Conservation (phyloP, 2,113 vertebrate genomes). For the Eubucco bourcierii region DNA sequence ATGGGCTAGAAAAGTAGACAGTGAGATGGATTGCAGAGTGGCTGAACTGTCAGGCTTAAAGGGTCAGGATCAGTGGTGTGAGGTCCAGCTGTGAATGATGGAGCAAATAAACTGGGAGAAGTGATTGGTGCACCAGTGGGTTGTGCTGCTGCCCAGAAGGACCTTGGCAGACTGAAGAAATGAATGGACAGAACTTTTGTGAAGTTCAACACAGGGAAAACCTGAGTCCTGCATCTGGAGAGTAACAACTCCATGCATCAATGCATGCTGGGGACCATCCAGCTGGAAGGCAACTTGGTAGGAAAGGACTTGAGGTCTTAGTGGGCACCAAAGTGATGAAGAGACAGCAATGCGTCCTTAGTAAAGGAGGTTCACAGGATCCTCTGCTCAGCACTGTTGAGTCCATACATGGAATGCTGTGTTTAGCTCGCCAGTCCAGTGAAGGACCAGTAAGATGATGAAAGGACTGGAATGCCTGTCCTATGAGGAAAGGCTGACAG, state of each 20-base stretch:
- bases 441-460: neutral
- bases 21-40: too few relatives aligned
- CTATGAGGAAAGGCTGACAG: neutral
- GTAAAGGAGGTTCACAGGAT: neutral
- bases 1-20: too few relatives aligned
- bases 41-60: too few relatives aligned
- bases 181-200: neutral
- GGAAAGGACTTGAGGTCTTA: too few relatives aligned
- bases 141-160: too few relatives aligned
- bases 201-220: neutral
- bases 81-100: neutral
- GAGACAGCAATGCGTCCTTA: neutral
- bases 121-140: neutral
- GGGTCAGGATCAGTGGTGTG: neutral
- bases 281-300: too few relatives aligned
- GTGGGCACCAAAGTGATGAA: neutral
- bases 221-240: neutral
- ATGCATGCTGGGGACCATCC: too few relatives aligned
- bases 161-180: neutral
- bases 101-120: neutral
- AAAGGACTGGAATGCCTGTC: neutral
- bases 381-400: neutral
- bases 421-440: neutral
- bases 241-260: neutral
- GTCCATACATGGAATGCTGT: neutral